Percentiles rank a stretch among this genome's conserved stretches.
Conservation (phyloP, 2,888 invertebrate species). For the Platypus cylindrus region DNA sequence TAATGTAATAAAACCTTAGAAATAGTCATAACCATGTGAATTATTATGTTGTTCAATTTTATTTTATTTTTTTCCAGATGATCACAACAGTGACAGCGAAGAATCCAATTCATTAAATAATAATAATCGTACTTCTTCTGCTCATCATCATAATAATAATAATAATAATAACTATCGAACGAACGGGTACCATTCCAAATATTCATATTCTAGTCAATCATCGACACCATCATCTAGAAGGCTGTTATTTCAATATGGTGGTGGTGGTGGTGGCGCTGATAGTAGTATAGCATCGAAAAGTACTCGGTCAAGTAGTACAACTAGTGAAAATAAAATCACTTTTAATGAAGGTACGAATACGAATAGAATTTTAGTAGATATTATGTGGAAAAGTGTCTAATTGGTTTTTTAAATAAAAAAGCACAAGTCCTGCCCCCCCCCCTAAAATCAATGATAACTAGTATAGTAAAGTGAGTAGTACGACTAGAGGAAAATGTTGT, state of each 20-base stretch:
- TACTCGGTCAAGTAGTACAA: constrained; percentile 33
- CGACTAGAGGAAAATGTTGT: too few species aligned
- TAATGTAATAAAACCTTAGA: too few species aligned
- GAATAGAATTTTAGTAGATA: too few species aligned
- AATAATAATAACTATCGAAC: constrained; percentile 4
- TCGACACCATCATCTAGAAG: constrained; percentile 30
- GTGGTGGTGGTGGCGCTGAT: too few species aligned
- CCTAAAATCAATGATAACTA: too few species aligned
- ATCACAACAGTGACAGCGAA: constrained; percentile 32
- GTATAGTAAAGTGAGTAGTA: too few species aligned
- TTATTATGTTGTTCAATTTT: too few species aligned
- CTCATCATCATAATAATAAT: constrained; percentile 16
- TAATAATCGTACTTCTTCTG: constrained; percentile 23
- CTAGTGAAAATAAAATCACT: constrained; percentile 39
- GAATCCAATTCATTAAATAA: constrained; percentile 29
- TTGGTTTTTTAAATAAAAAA: too few species aligned
- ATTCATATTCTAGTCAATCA: constrained; percentile 33
- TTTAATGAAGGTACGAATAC: constrained; percentile 46
- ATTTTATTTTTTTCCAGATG: constrained; percentile 22
- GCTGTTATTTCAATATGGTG: constrained; percentile 26
- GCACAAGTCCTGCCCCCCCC: too few species aligned
- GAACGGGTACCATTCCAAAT: constrained; percentile 14
- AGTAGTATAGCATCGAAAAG: too few species aligned
- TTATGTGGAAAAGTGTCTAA: too few species aligned
- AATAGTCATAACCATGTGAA: too few species aligned